These are phyloP conservation scores for Dicaeum eximium DNA, from an alignment of 2,113 vertebrate species.

Conservation along the genomic window DNA sequence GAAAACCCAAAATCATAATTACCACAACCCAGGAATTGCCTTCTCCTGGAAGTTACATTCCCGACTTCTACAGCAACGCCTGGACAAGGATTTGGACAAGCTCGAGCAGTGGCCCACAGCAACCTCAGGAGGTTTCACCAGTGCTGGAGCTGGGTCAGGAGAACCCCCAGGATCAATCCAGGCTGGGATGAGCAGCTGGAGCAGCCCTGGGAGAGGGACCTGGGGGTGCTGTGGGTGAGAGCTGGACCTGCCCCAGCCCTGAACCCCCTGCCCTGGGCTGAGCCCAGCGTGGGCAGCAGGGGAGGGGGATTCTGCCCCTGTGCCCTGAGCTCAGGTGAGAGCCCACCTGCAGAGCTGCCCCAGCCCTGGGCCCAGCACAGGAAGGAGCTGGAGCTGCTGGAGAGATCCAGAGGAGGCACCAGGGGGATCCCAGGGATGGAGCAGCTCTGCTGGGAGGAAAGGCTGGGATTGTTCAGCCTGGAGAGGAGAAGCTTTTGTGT, in stretches of 20 bases:
- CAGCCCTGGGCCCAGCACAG: neutral
- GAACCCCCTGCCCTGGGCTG: neutral
- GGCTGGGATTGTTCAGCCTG: neutral
- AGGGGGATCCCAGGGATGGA: neutral
- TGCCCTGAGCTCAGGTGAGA: neutral
- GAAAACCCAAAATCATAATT: no score
- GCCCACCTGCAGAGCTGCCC: neutral
- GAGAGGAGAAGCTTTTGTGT: neutral
- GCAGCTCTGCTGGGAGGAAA: neutral
- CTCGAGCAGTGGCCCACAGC: accelerated
- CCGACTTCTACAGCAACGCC: accelerated
- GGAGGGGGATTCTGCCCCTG: neutral
- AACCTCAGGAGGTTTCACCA: neutral
- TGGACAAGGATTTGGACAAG: neutral
- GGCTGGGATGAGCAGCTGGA: neutral
- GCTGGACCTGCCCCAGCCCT: neutral
- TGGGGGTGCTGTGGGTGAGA: neutral
- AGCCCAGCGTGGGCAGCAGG: neutral
- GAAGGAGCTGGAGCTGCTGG: neutral
- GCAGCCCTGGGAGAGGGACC: neutral
- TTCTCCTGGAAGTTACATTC: neutral
- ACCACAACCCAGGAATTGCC: neutral
- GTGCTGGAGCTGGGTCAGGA: neutral
- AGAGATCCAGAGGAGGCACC: neutral
- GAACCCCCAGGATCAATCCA: neutral